Evolutionary conservation across 1,140 invertebrate genomes (phyloP), one percentile per base, ranked within the genome.

Genomic region (Drosophila eugracilis): DNA sequence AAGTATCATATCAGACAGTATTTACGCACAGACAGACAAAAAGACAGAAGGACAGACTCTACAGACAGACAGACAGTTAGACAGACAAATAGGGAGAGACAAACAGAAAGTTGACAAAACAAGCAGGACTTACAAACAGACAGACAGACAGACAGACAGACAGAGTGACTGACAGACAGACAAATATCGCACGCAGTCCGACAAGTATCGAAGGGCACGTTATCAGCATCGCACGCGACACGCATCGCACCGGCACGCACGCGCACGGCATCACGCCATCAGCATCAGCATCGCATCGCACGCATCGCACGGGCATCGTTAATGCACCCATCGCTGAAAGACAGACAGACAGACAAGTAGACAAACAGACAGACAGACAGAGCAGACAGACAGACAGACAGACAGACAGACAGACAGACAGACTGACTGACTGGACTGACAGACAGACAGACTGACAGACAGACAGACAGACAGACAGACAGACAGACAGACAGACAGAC

Each of bases 371-470:
- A 32, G 30, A 32, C 30, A 3, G 30, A 32, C 30, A 32, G 30
- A 32, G n/a, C 30, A 32, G 30, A 32, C 30, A 3, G 30, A 32
- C 30, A 32, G 30, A 32, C 30, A n/a, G 30, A 32, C 30, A n/a
- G 30, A 32, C 30, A n/a, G 30, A 32, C 30, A n/a, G 30, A 32
- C 30, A n/a, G 30, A 32, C 30, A 32, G 30, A 32, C 30, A n/a
- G 30, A 32, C 30, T 2, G 30, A 32, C 30, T 5, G 30, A 32
- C 30, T 24, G n/a, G 30, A 32, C 30, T n/a, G 30, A 32, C 30
- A 32, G 30, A 32, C 30, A n/a, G 30, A 32, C 30, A n/a, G 30
- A 32, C 30, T 5, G 30, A 32, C 30, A 32, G 30, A 32, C 30
- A 3, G 30, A 32, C 30, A 32, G 30, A 32, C 30, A n/a, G 30